phyloP scores from a whole-genome alignment of 1,140 invertebrate genomes.

The Papilio polyxenes region DNA sequence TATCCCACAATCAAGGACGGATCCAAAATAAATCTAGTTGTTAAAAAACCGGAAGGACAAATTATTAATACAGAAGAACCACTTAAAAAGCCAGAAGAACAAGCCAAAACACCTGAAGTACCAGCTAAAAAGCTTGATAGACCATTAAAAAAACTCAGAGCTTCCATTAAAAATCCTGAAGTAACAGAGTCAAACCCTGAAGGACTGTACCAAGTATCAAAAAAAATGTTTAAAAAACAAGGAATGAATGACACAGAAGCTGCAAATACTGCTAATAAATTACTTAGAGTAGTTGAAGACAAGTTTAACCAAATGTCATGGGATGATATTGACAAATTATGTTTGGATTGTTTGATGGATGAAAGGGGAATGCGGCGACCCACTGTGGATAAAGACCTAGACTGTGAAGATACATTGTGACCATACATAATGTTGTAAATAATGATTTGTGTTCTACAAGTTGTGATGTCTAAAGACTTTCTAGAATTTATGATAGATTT shows the following conservation, averaged over 20 bases:
- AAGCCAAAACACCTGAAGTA: neutral
- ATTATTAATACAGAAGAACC: neutral
- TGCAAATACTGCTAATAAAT: constrained; percentile 50
- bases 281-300: constrained; percentile 61
- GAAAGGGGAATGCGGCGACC: constrained; percentile 50
- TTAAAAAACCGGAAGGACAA: constrained; percentile 67
- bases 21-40: constrained; percentile 69
- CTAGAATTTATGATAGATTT: neutral
- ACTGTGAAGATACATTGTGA: constrained; percentile 61
- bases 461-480: constrained; percentile 12
- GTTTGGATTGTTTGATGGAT: constrained; percentile 54
- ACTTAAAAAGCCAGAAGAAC: neutral
- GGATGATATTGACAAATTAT: constrained; percentile 71
- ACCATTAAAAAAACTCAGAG: neutral
- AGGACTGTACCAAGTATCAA: constrained; percentile 57
- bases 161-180: constrained; percentile 40
- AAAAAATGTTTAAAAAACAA: constrained; percentile 66
- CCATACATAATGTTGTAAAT: constrained; percentile 30
- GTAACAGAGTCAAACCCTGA: constrained; percentile 44
- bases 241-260: constrained; percentile 68
- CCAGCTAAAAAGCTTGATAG: neutral
- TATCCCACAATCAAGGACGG: constrained; percentile 73
- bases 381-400: constrained; percentile 46
- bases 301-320: constrained; percentile 71
- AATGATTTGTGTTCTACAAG: constrained; percentile 9